phyloP scores from a whole-genome alignment of 1,140 invertebrate species.

The Scaptomyza hsui region DNA sequence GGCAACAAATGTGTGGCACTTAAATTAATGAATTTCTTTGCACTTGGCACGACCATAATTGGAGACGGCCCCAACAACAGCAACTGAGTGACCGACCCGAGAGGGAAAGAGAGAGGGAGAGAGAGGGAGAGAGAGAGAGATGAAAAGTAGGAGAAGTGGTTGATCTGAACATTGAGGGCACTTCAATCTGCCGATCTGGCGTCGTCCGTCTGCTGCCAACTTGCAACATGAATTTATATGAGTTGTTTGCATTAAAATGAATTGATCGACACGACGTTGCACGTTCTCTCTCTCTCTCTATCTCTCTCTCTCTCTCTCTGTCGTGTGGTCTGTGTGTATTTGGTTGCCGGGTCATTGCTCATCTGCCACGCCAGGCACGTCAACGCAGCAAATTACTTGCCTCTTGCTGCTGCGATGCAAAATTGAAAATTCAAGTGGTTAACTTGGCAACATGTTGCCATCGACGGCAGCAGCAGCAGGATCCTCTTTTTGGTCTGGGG shows the following conservation, averaged over 20 bases:
- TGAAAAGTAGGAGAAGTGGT: too few species aligned
- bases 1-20: conserved; percentile 79
- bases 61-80: conserved; percentile 14
- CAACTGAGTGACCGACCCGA: conserved; percentile 41
- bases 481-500: neutral
- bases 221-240: conserved; percentile 80
- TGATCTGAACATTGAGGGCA: conserved; percentile 12
- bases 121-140: neutral
- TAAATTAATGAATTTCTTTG: conserved; percentile 82
- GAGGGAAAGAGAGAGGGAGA: neutral
- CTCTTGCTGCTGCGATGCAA: conserved; percentile 67
- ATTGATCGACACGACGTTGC: conserved; percentile 73
- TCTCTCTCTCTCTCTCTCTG: neutral
- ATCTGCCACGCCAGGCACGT: conserved; percentile 80
- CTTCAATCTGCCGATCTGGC: conserved; percentile 38
- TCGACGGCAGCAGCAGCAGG: conserved; percentile 15
- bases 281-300: neutral
- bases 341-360: conserved; percentile 69
- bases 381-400: conserved; percentile 80
- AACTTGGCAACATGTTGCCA: conserved; percentile 78
- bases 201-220: conserved; percentile 46
- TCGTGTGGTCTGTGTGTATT: neutral
- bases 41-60: conserved; percentile 64
- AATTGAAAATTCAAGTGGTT: conserved; percentile 81
- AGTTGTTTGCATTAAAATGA: conserved; percentile 81